phyloP scores from a whole-genome alignment of 1,140 invertebrate species.

The Pachypeltis micranthus region DNA sequence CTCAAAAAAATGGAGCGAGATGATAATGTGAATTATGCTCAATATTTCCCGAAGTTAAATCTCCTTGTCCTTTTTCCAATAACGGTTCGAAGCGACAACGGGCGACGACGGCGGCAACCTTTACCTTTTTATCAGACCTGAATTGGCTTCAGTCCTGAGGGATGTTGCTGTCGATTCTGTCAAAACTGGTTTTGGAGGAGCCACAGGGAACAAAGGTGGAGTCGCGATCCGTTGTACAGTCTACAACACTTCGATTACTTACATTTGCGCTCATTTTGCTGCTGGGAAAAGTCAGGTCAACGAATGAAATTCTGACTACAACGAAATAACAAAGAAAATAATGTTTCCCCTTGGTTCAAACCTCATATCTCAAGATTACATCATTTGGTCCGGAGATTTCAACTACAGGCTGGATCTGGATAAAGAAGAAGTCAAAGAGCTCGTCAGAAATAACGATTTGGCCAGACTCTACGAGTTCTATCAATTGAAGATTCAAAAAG shows the following conservation, averaged over 20 bases:
- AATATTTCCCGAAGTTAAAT: too few relatives aligned
- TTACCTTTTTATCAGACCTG: constrained; percentile 82
- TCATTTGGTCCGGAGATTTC: constrained; percentile 99
- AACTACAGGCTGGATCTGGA: constrained; percentile 96
- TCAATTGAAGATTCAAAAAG: constrained; percentile 73
- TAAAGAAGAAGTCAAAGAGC: constrained; percentile 84
- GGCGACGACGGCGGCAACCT: too few relatives aligned
- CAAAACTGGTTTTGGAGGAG: constrained; percentile 94
- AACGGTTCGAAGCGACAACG: too few relatives aligned
- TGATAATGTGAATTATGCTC: too few relatives aligned
- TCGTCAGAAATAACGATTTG: constrained; percentile 67
- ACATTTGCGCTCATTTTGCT: constrained; percentile 25
- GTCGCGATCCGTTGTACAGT: constrained; percentile 85
- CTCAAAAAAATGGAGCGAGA: too few relatives aligned
- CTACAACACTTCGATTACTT: constrained; percentile 87
- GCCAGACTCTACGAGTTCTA: constrained; percentile 70
- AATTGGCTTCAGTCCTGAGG: constrained; percentile 72
- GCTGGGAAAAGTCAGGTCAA: constrained; percentile 32
- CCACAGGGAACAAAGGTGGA: constrained; percentile 62
- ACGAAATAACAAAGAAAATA: constrained; percentile 78
- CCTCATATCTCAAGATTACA: constrained; percentile 89
- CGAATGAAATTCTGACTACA: constrained; percentile 91
- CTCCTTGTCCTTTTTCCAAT: too few relatives aligned
- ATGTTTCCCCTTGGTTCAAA: constrained; percentile 41
- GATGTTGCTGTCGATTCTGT: constrained; percentile 91